A percentile compares a stretch with the other conserved stretches of the same genome.
phyloP scores from a whole-genome alignment of 2,113 vertebrate species.

The Syngnathus scovelli region DNA sequence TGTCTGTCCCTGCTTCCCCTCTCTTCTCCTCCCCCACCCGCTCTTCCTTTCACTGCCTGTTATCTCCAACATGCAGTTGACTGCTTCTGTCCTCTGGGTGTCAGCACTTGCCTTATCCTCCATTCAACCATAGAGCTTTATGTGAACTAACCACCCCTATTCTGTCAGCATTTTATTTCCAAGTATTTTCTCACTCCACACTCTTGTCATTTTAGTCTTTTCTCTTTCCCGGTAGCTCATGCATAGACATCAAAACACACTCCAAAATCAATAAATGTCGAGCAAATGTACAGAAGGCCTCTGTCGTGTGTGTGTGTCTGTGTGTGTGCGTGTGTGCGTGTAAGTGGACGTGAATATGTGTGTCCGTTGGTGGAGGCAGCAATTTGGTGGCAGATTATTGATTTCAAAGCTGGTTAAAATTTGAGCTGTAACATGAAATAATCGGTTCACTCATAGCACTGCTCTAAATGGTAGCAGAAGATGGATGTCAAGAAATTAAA shows the following conservation, averaged over 20 bases:
- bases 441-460: constrained; percentile 26
- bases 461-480: constrained; percentile 48
- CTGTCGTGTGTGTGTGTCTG: neutral
- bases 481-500: constrained; percentile 65
- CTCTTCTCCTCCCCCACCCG: neutral
- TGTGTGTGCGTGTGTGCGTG: constrained; percentile 1
- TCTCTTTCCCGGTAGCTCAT: constrained; percentile 12
- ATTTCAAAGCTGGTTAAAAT: constrained; percentile 54
- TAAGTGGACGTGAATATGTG: neutral
- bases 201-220: neutral
- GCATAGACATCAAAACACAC: constrained; percentile 14
- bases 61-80: constrained; percentile 66
- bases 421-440: constrained; percentile 53
- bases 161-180: constrained; percentile 40
- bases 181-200: constrained; percentile 18
- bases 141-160: constrained; percentile 28
- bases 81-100: constrained; percentile 74
- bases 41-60: constrained; percentile 38
- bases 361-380: neutral
- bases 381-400: constrained; percentile 32
- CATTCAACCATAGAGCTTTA: constrained; percentile 38
- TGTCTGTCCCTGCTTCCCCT: constrained; percentile 41
- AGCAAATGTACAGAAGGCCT: constrained; percentile 19
- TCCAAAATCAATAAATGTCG: constrained; percentile 36
- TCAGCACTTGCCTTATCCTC: constrained; percentile 72